A percentile compares a stretch with the other conserved stretches of the same genome.
phyloP scores from a whole-genome alignment of 1,140 invertebrate genomes.

The Chymomyza costata region DNA sequence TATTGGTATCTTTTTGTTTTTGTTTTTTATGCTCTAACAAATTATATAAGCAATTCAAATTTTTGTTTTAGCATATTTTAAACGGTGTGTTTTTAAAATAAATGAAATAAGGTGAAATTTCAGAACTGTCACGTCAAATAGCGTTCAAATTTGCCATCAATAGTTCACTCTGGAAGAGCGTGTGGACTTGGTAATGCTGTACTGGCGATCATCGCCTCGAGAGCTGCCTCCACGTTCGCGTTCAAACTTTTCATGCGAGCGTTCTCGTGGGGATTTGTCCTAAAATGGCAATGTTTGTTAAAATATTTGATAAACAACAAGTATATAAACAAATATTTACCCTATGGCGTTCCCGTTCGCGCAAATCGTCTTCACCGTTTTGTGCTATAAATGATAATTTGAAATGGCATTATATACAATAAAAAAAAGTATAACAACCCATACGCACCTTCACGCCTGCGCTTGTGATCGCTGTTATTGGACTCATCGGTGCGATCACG shows the following conservation, averaged over 20 bases:
- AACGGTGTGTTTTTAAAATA: too few relatives aligned
- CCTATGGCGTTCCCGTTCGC: conserved; percentile 64
- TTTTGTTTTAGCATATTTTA: too few relatives aligned
- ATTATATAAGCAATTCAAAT: too few relatives aligned
- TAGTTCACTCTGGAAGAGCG: conserved; percentile 66
- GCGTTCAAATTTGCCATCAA: too few relatives aligned
- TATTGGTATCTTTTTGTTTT: too few relatives aligned
- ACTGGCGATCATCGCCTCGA: conserved; percentile 63
- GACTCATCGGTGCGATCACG: conserved; percentile 84
- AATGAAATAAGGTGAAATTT: too few relatives aligned
- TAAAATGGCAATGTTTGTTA: too few relatives aligned
- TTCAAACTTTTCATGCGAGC: conserved; percentile 71
- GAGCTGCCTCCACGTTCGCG: conserved; percentile 39
- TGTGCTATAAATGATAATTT: conserved; percentile 53
- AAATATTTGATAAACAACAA: too few relatives aligned
- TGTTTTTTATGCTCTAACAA: too few relatives aligned
- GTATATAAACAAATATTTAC: conserved; percentile 32
- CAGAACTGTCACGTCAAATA: too few relatives aligned
- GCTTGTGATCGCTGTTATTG: conserved; percentile 81
- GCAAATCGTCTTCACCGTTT: conserved; percentile 69
- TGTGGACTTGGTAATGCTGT: conserved; percentile 54
- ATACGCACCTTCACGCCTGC: conserved; percentile 83
- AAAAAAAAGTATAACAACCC: too few relatives aligned
- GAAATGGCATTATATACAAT: too few relatives aligned
- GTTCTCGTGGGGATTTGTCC: conserved; percentile 70